phyloP scores from a whole-genome alignment of 2,888 invertebrate genomes.

The Sceliomorpha sp. region DNA sequence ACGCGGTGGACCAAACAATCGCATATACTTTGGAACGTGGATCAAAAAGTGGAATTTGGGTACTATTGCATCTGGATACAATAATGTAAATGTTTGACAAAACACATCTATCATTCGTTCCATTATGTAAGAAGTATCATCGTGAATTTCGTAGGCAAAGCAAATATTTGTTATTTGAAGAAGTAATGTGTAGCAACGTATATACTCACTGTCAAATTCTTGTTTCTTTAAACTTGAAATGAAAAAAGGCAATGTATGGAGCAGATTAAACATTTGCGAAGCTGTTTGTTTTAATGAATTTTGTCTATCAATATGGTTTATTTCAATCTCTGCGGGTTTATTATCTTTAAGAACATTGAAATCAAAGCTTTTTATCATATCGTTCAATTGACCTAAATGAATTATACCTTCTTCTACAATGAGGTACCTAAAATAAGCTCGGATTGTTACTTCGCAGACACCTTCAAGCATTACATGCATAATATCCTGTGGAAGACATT shows the following conservation, averaged over 20 bases:
- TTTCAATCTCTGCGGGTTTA: conserved; percentile 54
- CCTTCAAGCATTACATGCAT: conserved; percentile 60
- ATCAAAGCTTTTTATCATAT: conserved; percentile 48
- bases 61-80: conserved; percentile 45
- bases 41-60: conserved; percentile 55
- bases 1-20: conserved; percentile 45
- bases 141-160: conserved; percentile 55
- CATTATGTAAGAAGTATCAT: conserved; percentile 42
- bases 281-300: conserved; percentile 56
- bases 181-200: conserved; percentile 37
- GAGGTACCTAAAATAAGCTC: conserved; percentile 47
- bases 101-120: conserved; percentile 55
- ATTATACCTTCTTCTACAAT: conserved; percentile 51
- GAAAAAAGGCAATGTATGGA: conserved; percentile 58
- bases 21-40: conserved; percentile 49
- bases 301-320: conserved; percentile 31
- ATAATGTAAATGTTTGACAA: conserved; percentile 28
- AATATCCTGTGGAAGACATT: conserved; percentile 45
- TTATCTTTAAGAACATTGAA: conserved; percentile 56
- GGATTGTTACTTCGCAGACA: conserved; percentile 19
- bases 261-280: conserved; percentile 54
- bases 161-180: conserved; percentile 58
- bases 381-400: conserved; percentile 56
- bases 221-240: conserved; percentile 52
- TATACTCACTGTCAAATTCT: conserved; percentile 20